Evolutionary conservation across 2,888 invertebrate species (phyloP).

Genomic region (Epiblema foenella): DNA sequence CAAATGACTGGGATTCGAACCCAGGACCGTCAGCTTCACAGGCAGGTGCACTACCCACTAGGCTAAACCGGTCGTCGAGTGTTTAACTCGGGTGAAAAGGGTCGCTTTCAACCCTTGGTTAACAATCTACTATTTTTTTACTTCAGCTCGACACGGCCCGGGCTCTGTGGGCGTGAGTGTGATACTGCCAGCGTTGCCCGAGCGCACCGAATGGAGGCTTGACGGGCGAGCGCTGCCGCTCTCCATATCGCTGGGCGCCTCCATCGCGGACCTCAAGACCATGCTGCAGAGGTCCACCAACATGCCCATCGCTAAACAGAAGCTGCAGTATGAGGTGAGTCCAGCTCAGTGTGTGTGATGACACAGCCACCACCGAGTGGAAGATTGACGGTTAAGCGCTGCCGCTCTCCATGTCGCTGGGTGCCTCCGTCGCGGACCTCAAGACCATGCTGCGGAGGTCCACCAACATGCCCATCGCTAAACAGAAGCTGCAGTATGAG

Average conservation of each 20-base stretch:
- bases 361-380: too few relatives aligned
- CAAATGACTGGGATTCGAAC: too few relatives aligned
- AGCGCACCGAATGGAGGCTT: constrained; percentile 97
- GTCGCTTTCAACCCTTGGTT: too few relatives aligned
- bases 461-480: too few relatives aligned
- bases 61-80: too few relatives aligned
- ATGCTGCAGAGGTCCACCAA: constrained; percentile 94
- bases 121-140: not conserved
- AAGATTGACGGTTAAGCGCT: too few relatives aligned
- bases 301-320: constrained; percentile 99
- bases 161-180: constrained; percentile 75
- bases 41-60: too few relatives aligned
- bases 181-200: constrained; percentile 91
- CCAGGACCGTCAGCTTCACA: too few relatives aligned
- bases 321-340: constrained; percentile 95
- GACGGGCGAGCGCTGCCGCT: constrained; percentile 95
- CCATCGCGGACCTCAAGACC: constrained; percentile 94
- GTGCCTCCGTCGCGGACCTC: too few relatives aligned
- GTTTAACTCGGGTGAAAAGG: too few relatives aligned
- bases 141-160: constrained; percentile 62
- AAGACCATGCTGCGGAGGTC: too few relatives aligned
- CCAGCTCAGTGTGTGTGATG: not conserved
- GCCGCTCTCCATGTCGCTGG: not conserved
- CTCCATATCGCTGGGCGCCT: constrained; percentile 90
- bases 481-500: too few relatives aligned